Conservation (phyloP, 2,113 vertebrate species). For the Centropristis striata region DNA sequence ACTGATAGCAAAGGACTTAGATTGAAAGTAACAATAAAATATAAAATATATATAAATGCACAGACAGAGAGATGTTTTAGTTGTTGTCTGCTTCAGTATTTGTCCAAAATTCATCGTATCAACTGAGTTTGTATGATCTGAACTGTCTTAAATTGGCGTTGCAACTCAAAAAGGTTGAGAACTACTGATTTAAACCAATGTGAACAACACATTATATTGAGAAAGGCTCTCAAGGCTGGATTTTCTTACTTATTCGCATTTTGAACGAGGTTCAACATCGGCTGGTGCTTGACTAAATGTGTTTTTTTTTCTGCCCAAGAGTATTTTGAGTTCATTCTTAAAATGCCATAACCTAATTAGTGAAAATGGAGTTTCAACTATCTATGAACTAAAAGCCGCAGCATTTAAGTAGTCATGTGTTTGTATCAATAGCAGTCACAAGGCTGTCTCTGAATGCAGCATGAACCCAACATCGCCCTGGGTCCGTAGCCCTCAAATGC, state of each 20-base stretch:
- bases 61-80: too few relatives aligned
- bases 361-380: background rate
- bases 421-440: slow-evolving; percentile 47
- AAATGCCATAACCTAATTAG: background rate
- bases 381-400: background rate
- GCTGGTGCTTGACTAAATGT: background rate
- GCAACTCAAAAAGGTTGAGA: too few relatives aligned
- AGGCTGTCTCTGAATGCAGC: slow-evolving; percentile 12
- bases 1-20: too few relatives aligned
- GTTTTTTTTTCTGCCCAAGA: background rate
- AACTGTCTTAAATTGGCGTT: too few relatives aligned
- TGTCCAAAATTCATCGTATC: too few relatives aligned
- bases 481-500: slow-evolving; percentile 17
- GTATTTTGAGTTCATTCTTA: background rate
- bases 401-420: slow-evolving; percentile 45
- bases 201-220: too few relatives aligned
- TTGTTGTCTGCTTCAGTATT: too few relatives aligned
- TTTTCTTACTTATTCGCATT: background rate
- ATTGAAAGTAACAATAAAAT: too few relatives aligned
- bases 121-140: too few relatives aligned
- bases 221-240: background rate
- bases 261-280: background rate
- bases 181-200: too few relatives aligned
- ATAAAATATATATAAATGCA: too few relatives aligned
- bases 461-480: slow-evolving; percentile 9